Percentiles rank a stretch among this genome's conserved stretches.
These are phyloP conservation scores for Hypolimnas misippus DNA, from an alignment of 2,888 invertebrate species.

Conservation along the genomic window DNA sequence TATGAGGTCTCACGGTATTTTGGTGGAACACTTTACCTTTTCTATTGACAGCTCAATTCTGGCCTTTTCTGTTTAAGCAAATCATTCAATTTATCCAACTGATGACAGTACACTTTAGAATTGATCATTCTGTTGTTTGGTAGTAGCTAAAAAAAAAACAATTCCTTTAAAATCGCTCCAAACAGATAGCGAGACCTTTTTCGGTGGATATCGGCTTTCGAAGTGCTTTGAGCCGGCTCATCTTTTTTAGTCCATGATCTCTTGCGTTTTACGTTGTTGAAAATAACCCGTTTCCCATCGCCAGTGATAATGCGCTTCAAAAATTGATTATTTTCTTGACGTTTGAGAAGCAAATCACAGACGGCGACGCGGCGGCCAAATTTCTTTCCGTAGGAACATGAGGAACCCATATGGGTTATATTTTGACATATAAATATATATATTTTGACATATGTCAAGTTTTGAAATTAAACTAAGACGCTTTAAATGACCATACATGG, in stretches of 20 bases:
- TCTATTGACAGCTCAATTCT: slow-evolving; percentile 9
- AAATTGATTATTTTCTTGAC: slow-evolving; percentile 15
- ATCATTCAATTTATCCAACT: slow-evolving; percentile 10
- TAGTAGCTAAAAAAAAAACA: slow-evolving; percentile 8
- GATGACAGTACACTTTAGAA: not conserved
- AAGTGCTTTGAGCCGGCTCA: not conserved
- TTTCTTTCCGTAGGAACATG: slow-evolving; percentile 7
- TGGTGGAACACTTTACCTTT: not conserved
- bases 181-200: slow-evolving; percentile 13
- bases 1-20: not conserved
- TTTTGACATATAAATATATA: too few species aligned
- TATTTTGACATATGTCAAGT: too few species aligned
- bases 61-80: not conserved
- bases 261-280: not conserved
- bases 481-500: not conserved
- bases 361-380: slow-evolving; percentile 9
- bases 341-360: slow-evolving; percentile 17
- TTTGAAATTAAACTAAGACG: not conserved
- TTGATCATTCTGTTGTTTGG: slow-evolving; percentile 1
- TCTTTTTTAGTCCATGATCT: not conserved
- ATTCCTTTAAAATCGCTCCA: slow-evolving; percentile 19
- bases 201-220: slow-evolving; percentile 1
- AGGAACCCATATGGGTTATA: not conserved
- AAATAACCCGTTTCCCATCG: slow-evolving; percentile 6
- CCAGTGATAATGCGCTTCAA: slow-evolving; percentile 21